These are phyloP conservation scores for Crocodylus rhombifer DNA, from an alignment of 2,797 vertebrate species.

Conservation along the genomic window DNA sequence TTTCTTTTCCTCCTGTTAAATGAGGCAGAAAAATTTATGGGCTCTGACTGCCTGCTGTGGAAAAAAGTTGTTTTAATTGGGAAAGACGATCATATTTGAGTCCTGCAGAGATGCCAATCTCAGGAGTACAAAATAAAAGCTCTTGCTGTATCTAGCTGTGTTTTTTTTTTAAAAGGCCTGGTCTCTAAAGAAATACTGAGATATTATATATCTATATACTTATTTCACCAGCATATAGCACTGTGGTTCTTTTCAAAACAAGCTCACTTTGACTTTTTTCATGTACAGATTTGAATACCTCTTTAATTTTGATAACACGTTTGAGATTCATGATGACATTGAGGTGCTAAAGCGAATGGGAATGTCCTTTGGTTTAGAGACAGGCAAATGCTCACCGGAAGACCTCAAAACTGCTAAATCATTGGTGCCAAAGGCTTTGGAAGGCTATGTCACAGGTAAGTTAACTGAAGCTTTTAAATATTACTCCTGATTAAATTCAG, in stretches of 20 bases:
- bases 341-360: slow-evolving; percentile 91
- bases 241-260: neutral
- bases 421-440: slow-evolving; percentile 87
- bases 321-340: slow-evolving; percentile 90
- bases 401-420: slow-evolving; percentile 86
- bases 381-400: slow-evolving; percentile 85
- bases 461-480: neutral
- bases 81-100: neutral
- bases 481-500: neutral
- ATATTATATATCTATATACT: neutral
- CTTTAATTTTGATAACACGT: slow-evolving; percentile 91
- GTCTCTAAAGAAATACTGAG: neutral
- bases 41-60: slow-evolving; percentile 10
- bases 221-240: neutral
- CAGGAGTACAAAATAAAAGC: slow-evolving; percentile 4
- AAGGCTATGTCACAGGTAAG: slow-evolving; percentile 88
- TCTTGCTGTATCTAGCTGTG: neutral
- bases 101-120: neutral
- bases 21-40: slow-evolving; percentile 36
- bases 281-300: slow-evolving; percentile 88
- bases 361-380: slow-evolving; percentile 89
- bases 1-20: slow-evolving; percentile 19
- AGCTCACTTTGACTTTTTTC: slow-evolving; percentile 23
- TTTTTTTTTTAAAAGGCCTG: neutral
- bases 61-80: slow-evolving; percentile 51